These are phyloP conservation scores for Poicephalus gulielmi DNA, from an alignment of 2,113 vertebrate genomes.

Conservation along the genomic window DNA sequence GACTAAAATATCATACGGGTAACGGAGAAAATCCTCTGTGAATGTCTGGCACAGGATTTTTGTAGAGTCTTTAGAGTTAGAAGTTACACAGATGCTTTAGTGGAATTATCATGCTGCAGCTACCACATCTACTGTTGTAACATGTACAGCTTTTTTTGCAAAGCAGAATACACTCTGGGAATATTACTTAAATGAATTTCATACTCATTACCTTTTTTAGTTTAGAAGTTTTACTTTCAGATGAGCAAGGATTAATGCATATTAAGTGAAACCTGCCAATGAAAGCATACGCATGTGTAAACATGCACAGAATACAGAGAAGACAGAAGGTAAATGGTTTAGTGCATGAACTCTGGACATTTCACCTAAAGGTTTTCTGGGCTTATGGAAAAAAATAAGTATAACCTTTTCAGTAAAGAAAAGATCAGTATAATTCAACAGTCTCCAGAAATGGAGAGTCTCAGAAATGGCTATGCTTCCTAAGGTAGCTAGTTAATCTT, in stretches of 20 bases:
- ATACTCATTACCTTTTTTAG: not conserved
- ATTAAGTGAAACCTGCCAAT: not conserved
- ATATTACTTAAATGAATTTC: not conserved
- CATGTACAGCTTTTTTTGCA: not conserved
- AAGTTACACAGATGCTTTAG: not conserved
- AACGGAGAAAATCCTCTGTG: not conserved
- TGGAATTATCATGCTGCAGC: not conserved
- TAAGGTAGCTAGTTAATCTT: conserved; percentile 19
- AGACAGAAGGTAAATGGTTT: not conserved
- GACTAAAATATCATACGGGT: not conserved
- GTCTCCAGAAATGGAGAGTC: not conserved
- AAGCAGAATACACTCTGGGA: not conserved
- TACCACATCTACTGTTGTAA: not conserved
- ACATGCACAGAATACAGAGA: not conserved
- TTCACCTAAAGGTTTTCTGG: not conserved
- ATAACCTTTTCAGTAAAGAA: not conserved
- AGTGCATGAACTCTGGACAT: not conserved
- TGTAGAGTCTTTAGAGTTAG: not conserved
- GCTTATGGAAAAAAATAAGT: not conserved
- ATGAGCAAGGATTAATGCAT: not conserved
- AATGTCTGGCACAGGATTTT: not conserved
- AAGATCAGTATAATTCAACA: not conserved
- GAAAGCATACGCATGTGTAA: not conserved
- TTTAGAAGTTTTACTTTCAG: not conserved
- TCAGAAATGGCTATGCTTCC: not conserved